Base-by-base conservation (phyloP, 2,888 invertebrate species). In the Tipula confusa region DNA sequence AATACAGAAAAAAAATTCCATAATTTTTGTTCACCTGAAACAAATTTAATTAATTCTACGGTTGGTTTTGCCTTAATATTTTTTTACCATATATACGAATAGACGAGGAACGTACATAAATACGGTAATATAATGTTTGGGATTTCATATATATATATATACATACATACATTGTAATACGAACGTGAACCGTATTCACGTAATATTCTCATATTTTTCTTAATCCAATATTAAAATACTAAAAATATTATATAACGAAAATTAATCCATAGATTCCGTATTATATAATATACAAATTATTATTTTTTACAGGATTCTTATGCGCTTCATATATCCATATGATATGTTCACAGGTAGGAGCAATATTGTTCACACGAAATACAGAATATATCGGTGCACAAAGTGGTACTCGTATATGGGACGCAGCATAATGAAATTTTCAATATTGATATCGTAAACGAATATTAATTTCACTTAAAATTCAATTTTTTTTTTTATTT, bases 191-290 rank as follows among this genome's bases (percentile, higher is more conserved):
- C 24, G 64, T 64, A 64, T 64, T 64, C 64, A 64, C 64, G 24
- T 64, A 64, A 64, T 24, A 64, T 64, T 64, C 64, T 64, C 64
- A 64, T 64, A 64, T 64, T 64, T n/a, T 64, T 64, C 64, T 64
- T 64, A 64, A 64, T 64, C 64, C 64, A 64, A 64, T 64, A 64
- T 43, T 43, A 43, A 43, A 43, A 64, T 64, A 64, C 24, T 64
- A 64, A 64, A 64, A 64, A 64, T 64, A 64, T 64, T 64, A 64
- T 24, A 64, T 64, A 64, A 64, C 64, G 24, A 64, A 64, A 64
- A 64, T 64, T 64, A 64, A 64, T 64, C 64, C 64, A 64, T 64
- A 64, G 64, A 24, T 64, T 64, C n/a, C 64, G 24, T 64, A 64
- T 64, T 64, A 64, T 64, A 31, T n/a, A 64, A 64, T 64, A 64